phyloP scores from a whole-genome alignment of 2,888 invertebrate genomes.

The Drosophila pegasa region DNA sequence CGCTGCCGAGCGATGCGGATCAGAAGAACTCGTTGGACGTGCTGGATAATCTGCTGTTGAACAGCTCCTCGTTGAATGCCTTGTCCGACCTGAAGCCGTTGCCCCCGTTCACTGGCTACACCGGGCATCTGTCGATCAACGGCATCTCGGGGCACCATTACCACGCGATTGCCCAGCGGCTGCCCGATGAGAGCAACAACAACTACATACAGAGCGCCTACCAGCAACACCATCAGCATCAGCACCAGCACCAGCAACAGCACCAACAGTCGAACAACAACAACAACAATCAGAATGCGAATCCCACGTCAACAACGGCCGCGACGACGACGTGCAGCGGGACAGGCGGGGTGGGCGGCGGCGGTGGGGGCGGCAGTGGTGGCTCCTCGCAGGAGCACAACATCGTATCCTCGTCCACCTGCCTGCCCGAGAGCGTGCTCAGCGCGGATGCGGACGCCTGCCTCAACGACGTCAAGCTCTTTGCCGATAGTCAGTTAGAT shows the following conservation, averaged over 20 bases:
- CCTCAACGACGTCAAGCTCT: constrained; percentile 88
- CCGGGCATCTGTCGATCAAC: constrained; percentile 94
- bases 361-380: constrained; percentile 38
- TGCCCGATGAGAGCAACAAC: constrained; percentile 91
- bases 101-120: constrained; percentile 94
- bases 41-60: constrained; percentile 88
- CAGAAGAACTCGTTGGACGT: constrained; percentile 88
- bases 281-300: constrained; percentile 64
- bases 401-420: constrained; percentile 91
- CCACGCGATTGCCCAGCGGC: constrained; percentile 92
- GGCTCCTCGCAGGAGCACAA: constrained; percentile 87
- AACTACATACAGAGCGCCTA: constrained; percentile 88
- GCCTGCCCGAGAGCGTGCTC: constrained; percentile 88
- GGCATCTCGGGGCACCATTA: constrained; percentile 95
- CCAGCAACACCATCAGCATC: constrained; percentile 68
- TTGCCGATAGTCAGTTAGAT: constrained; percentile 86
- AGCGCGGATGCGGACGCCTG: constrained; percentile 85
- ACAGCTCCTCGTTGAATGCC: constrained; percentile 86
- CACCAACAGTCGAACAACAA: constrained; percentile 53
- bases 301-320: constrained; percentile 68
- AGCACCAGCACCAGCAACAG: constrained; percentile 55
- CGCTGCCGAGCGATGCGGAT: constrained; percentile 85
- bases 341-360: constrained; percentile 45
- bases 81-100: constrained; percentile 93
- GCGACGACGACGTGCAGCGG: constrained; percentile 65